Evolutionary conservation across 2,888 invertebrate genomes (phyloP).

Genomic region (Portevinia maculata): DNA sequence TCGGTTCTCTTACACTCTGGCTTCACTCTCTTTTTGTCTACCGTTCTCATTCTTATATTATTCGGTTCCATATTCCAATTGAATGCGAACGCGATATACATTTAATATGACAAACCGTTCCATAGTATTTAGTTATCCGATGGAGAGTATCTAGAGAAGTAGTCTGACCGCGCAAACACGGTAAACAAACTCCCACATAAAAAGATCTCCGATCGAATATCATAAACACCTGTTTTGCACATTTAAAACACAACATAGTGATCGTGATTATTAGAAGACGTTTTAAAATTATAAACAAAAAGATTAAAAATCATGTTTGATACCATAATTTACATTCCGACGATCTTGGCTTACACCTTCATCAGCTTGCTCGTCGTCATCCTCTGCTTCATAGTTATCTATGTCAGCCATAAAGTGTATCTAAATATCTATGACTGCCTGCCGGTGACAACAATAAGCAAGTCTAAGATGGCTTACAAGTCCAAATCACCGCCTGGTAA

Average conservation of each 20-base stretch:
- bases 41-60: constrained; percentile 19
- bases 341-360: constrained; percentile 81
- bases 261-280: not conserved
- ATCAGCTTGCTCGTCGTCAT: constrained; percentile 80
- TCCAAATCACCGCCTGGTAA: constrained; percentile 59
- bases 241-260: not conserved
- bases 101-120: constrained; percentile 9
- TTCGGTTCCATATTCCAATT: constrained; percentile 18
- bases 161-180: constrained; percentile 12
- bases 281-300: constrained; percentile 10
- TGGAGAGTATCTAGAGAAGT: constrained; percentile 53
- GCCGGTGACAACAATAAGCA: constrained; percentile 75
- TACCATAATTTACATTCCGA: constrained; percentile 80
- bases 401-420: constrained; percentile 81
- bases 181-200: not conserved
- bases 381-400: constrained; percentile 80
- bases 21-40: not conserved
- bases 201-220: constrained; percentile 25
- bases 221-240: constrained; percentile 31
- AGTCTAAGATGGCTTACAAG: constrained; percentile 35
- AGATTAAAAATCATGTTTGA: constrained; percentile 77
- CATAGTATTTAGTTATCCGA: constrained; percentile 53
- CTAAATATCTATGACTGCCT: constrained; percentile 80
- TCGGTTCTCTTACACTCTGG: constrained; percentile 8
- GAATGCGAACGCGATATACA: constrained; percentile 11